Evolutionary conservation across 2,888 invertebrate species (phyloP).

Genomic region (Cheilosia vulpina): DNA sequence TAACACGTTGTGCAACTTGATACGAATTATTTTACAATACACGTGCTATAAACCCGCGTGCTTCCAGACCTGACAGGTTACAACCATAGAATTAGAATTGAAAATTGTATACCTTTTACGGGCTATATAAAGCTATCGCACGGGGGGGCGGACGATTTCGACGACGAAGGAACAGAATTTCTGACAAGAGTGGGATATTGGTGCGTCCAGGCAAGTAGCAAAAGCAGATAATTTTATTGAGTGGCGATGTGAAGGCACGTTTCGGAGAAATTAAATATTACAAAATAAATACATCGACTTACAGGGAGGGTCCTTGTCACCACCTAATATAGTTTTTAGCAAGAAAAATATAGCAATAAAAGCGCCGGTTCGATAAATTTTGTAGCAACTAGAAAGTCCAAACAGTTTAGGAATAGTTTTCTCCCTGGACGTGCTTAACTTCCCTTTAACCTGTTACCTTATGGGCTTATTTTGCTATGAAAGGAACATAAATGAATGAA

Average conservation of each 20-base stretch:
- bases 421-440: constrained; percentile 30
- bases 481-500: constrained; percentile 3
- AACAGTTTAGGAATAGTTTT: not conserved
- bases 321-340: constrained; percentile 29
- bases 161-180: constrained; percentile 34
- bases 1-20: constrained; percentile 59
- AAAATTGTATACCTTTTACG: constrained; percentile 73
- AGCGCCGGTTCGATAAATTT: constrained; percentile 38
- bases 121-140: constrained; percentile 67
- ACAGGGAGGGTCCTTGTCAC: not conserved
- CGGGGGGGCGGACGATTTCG: constrained; percentile 44
- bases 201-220: constrained; percentile 51
- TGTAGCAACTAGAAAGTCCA: constrained; percentile 43
- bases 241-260: constrained; percentile 7
- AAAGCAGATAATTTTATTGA: not conserved
- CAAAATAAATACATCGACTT: not conserved
- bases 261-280: not conserved
- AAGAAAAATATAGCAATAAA: constrained; percentile 3
- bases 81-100: constrained; percentile 72
- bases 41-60: constrained; percentile 73
- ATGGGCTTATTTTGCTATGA: constrained; percentile 27
- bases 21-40: constrained; percentile 56
- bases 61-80: constrained; percentile 71
- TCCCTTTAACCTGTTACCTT: constrained; percentile 23
- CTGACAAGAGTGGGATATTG: constrained; percentile 45